These are phyloP conservation scores for Heliconius hermathena DNA, from an alignment of 1,140 invertebrate species.

Conservation along the genomic window DNA sequence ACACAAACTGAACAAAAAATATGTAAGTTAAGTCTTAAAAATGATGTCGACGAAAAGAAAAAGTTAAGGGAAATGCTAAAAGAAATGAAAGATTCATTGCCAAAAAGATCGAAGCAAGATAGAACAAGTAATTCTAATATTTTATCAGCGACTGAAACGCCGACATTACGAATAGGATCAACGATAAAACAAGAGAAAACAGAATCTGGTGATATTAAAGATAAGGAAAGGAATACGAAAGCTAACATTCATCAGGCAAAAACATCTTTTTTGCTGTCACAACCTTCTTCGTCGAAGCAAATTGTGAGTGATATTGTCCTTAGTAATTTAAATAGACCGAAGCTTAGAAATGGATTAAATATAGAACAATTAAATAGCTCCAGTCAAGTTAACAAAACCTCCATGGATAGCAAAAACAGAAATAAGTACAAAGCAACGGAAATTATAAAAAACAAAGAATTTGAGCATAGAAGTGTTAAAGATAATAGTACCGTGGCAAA, in stretches of 20 bases:
- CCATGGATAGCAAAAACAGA: not conserved
- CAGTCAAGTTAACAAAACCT: not conserved
- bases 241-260: slow-evolving; percentile 18
- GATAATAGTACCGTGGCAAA: not conserved
- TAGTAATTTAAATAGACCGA: slow-evolving; percentile 1
- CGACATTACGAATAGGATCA: slow-evolving; percentile 62
- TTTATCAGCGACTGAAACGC: slow-evolving; percentile 50
- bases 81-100: slow-evolving; percentile 77
- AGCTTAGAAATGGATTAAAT: not conserved
- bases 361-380: not conserved
- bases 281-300: slow-evolving; percentile 35
- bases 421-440: not conserved
- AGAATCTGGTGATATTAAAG: not conserved
- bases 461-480: not conserved
- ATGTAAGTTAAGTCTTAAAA: slow-evolving; percentile 33
- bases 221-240: not conserved
- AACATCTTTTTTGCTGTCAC: slow-evolving; percentile 24
- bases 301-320: slow-evolving; percentile 1
- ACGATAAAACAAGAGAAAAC: slow-evolving; percentile 18
- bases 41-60: slow-evolving; percentile 59
- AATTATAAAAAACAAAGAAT: not conserved
- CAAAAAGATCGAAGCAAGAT: slow-evolving; percentile 59
- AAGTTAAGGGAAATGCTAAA: slow-evolving; percentile 73
- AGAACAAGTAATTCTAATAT: slow-evolving; percentile 23
- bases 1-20: slow-evolving; percentile 58